Evolutionary conservation across 1,140 invertebrate genomes (phyloP), one percentile per base, ranked within the genome.

Genomic region (Popillia japonica): DNA sequence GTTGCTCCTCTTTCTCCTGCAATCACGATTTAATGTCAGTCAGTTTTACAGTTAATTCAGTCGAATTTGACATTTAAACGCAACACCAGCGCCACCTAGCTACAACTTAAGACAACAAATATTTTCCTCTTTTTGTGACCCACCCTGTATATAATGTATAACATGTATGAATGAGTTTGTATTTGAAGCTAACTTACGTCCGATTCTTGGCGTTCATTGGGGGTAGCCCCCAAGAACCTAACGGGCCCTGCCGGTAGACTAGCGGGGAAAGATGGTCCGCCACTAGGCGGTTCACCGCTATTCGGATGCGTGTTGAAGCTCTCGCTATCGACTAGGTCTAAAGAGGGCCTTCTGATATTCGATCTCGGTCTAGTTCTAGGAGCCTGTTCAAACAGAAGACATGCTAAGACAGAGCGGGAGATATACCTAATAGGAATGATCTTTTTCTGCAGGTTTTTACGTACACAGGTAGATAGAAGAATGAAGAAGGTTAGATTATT

Each of bases 311-410:
- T 94, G 78, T 94, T 92, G 86, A 95, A 95, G 77, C 91, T 94
- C 76, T 91, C 92, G 79, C 93, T 93, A 84, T 96, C 94, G 0
- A 95, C 93, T 14, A 95, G 86, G 82, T 95, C 94, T 59, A 94
- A 87, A 81, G 91, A 93, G 20, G 93, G 93, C 77, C 94, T 88
- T 77, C 91, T 87, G 3, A 91, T 88, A 75, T 89, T 90, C 4
- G 85, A 83, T 40, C 84, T 79, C 48, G 83, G 86, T 34, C 85
- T 79, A 59, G 85, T 85, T 77, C 86, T 79, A 44, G 83, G 79
- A 27, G 81, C 83, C 84, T 85, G 77, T 22, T 64, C 61, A 64
- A 64, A 64, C 17, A 64, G 61, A 64, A 64, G 61, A 64, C n/a
- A n/a, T 22, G 61, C 61, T 64, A n/a, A 48, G n/a, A 64, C 61